Base-by-base conservation (phyloP, 2,888 invertebrate genomes). In the Hoplodrina blanda region DNA sequence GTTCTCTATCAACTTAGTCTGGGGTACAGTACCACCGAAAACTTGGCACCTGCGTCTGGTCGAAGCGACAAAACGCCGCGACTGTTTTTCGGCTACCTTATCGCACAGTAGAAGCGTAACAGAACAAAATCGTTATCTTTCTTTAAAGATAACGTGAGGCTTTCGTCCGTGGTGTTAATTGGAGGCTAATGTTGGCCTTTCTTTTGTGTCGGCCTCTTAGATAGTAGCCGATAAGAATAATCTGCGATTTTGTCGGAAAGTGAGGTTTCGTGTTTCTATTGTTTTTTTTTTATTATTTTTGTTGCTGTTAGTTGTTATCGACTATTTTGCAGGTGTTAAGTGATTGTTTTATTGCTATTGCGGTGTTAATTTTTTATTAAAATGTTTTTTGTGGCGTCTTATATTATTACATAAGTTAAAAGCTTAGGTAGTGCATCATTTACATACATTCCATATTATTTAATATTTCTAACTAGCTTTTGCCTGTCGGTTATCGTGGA, bases 111-210 rank as follows among this genome's bases (percentile, higher is more conserved):
- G 87, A 85, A 90, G 88, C 85, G 88, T 85, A 91, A 92, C 92
- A 91, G 92, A 91, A 91, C 91, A 90, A 86, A 77, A 89, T 86
- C 87, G 41, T 93, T 93, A 94, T 93, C 92, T 87, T 72, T 69
- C 66, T 60, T 62, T 25, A 64, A 73, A 87, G 91, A 92, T 91
- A 92, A 88, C 84, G 55, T 64, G 66, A 79, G 80, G 79, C 84
- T 87, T 88, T 89, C 77, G 81, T 82, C 87, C 75, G 82, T 84
- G 86, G 90, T 91, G 93, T 93, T 94, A 94, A 94, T 95, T 94
- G 90, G 88, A 84, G 83, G 82, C 87, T 90, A 89, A 89, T 90
- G 87, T 83, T 81, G 73, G 77, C 74, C 78, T 87, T 83, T 85
- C 85, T 85, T 88, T 87, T 85, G 81, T 85, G 84, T 69, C 49